phyloP scores from a whole-genome alignment of 2,113 vertebrate genomes.

The Carassius gibelio region DNA sequence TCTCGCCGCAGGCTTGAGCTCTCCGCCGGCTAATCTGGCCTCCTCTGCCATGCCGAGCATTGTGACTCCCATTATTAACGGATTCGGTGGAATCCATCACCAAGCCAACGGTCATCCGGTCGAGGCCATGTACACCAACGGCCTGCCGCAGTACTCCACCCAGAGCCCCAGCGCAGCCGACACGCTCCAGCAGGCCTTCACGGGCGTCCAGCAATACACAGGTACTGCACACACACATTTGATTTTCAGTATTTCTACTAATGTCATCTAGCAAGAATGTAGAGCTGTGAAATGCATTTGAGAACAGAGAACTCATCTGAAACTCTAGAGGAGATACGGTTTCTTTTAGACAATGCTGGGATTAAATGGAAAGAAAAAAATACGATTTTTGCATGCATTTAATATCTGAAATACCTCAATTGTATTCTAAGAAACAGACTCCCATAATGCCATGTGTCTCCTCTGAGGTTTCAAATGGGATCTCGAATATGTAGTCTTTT shows the following conservation, averaged over 20 bases:
- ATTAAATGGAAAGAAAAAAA: background rate
- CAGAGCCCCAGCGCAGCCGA: constrained; percentile 85
- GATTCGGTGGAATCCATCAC: constrained; percentile 81
- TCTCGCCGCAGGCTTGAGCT: constrained; percentile 77
- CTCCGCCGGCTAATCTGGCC: constrained; percentile 80
- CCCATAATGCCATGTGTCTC: no score
- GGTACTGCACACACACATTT: constrained; percentile 64
- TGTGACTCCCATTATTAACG: constrained; percentile 81
- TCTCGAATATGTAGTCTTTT: background rate
- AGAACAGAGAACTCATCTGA: background rate
- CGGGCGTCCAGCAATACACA: constrained; percentile 87
- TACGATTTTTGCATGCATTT: no score
- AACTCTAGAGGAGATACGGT: background rate
- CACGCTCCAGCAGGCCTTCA: constrained; percentile 84
- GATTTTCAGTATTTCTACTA: background rate
- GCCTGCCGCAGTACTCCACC: constrained; percentile 83
- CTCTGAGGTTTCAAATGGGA: no score
- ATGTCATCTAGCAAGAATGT: background rate
- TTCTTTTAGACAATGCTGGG: background rate
- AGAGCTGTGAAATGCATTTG: background rate
- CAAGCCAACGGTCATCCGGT: constrained; percentile 82
- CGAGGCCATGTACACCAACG: constrained; percentile 84
- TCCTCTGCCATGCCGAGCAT: constrained; percentile 79
- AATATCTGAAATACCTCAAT: no score
- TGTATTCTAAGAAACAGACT: no score